Conservation (phyloP, 2,888 invertebrate species). For the Poecilobothrus nobilitatus region DNA sequence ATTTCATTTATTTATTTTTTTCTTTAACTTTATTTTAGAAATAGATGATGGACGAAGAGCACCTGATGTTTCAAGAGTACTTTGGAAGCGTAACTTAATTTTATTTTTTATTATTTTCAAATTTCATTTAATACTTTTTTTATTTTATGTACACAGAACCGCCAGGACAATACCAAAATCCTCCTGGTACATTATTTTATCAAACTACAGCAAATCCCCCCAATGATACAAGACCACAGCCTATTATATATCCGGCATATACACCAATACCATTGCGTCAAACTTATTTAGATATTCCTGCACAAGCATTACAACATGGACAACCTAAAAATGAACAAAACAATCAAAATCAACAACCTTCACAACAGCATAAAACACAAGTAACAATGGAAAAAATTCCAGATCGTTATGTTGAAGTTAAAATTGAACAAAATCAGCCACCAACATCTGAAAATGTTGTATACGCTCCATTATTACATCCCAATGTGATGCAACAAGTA, state of each 20-base stretch:
- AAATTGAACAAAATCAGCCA: conserved; percentile 35
- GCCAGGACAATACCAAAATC: conserved; percentile 45
- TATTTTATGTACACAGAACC: conserved; percentile 42
- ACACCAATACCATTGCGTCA: conserved; percentile 37
- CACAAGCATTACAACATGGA: conserved; percentile 27
- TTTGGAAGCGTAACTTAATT: conserved; percentile 76
- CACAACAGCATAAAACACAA: conserved; percentile 34
- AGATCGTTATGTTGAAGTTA: conserved; percentile 39
- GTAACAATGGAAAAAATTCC: conserved; percentile 41
- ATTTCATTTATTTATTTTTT: background rate
- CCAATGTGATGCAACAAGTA: conserved; percentile 35
- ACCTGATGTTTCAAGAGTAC: conserved; percentile 71
- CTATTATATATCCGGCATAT: conserved; percentile 37
- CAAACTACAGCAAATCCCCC: conserved; percentile 45
- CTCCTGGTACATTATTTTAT: conserved; percentile 47
- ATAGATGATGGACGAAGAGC: conserved; percentile 73
- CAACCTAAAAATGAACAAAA: conserved; percentile 27
- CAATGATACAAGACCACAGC: conserved; percentile 34
- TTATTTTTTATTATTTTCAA: background rate
- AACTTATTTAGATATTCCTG: conserved; percentile 37
- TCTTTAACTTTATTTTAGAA: conserved; percentile 45
- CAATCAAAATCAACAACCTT: conserved; percentile 32
- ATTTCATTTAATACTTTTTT: background rate
- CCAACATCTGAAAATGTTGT: conserved; percentile 38
- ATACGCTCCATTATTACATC: conserved; percentile 38